A percentile compares a stretch with the other conserved stretches of the same genome.
Conservation (phyloP, 2,797 vertebrate species). For the Microctenopoma stevenorrisi region DNA sequence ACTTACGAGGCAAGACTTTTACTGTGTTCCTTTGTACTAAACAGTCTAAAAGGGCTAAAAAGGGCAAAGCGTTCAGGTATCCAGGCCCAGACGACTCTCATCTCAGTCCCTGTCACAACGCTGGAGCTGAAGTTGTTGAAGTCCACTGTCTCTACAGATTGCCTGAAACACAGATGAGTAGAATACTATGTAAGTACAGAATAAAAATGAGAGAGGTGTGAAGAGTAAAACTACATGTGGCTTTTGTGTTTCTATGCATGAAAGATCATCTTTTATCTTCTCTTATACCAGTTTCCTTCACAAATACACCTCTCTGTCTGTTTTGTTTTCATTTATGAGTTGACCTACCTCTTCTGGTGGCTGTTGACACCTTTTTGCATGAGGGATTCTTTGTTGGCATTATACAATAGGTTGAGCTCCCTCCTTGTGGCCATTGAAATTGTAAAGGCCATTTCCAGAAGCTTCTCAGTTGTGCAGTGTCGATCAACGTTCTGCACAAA, state of each 20-base stretch:
- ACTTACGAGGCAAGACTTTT: conserved; percentile 87
- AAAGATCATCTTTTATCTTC: background rate
- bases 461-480: conserved; percentile 78
- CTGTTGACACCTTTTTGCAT: conserved; percentile 85
- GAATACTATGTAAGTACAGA: background rate
- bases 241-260: background rate
- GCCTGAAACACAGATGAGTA: conserved; percentile 69
- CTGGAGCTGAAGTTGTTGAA: conserved; percentile 84
- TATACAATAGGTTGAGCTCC: conserved; percentile 90
- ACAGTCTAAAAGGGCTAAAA: conserved; percentile 85
- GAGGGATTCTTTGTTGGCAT: conserved; percentile 87
- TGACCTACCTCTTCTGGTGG: conserved; percentile 85
- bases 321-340: background rate
- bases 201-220: background rate
- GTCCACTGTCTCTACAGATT: conserved; percentile 83
- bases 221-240: background rate
- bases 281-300: background rate
- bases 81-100: conserved; percentile 92
- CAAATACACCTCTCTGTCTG: background rate
- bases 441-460: conserved; percentile 86
- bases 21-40: conserved; percentile 81
- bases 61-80: conserved; percentile 91
- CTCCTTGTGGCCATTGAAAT: conserved; percentile 87
- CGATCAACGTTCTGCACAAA: conserved; percentile 83
- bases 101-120: conserved; percentile 85